Evolutionary conservation across 2,797 vertebrate genomes (phyloP), one percentile per base, ranked within the genome.

Genomic region (Nyctibius grandis): DNA sequence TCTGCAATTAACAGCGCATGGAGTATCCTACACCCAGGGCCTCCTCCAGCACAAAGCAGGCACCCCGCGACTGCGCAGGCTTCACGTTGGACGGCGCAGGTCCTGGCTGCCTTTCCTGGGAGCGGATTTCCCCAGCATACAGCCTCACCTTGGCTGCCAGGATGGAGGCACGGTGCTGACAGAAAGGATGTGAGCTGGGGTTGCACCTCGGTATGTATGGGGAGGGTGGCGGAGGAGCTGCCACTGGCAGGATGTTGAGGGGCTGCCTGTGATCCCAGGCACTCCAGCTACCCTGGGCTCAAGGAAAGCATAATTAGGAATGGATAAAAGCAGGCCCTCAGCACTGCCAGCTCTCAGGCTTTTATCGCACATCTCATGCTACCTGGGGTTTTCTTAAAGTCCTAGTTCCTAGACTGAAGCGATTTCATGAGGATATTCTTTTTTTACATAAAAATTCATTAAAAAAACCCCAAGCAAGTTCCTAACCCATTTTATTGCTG

Each of bases 121-220:
- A 78, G 16, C 3, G n/a, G n/a, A n/a, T n/a, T n/a, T 57, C 28
- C 22, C 56, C 63, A 38, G 54, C 36, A 14, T 2, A 21, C 14
- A 77, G 44, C 31, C 19, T 59, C 56, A 42, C 9, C 38, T n/a
- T 3, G 48, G 38, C 34, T 5, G 4, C 16, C 18, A 22, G 36
- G 72, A 73, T 7, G 15, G 70, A 47, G 45, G 54, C 0, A 1
- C 21, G 42, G 44, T 0, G 0, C 44, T 28, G 5, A 25, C 0
- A 22, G 67, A 22, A 31, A 36, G 59, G 53, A 45, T 4, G 13
- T 3, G 0, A 38, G 25, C 61, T 38, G 48, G 15, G 20, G 15
- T 1, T 26, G 18, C 29, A 10, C 12, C 38, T 33, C 8, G 1
- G n/a, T 4, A 42, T 1, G 26, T 54, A 40, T 1, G 42, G 57